A percentile compares a stretch with the other conserved stretches of the same genome.
phyloP scores from a whole-genome alignment of 2,888 invertebrate species.

The Drosophila melanocephala region DNA sequence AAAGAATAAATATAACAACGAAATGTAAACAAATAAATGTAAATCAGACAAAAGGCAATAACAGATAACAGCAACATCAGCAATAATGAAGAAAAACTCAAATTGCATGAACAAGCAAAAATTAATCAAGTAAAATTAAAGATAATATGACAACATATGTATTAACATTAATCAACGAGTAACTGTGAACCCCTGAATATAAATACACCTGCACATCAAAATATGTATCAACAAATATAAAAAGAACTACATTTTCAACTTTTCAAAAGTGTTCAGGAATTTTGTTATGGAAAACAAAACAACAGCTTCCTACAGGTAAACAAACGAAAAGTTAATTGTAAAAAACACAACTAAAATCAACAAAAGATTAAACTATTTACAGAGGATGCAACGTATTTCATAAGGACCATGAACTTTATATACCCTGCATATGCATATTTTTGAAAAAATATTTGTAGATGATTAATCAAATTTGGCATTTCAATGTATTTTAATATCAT shows the following conservation, averaged over 20 bases:
- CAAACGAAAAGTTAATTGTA: slow-evolving; percentile 29
- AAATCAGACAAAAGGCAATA: slow-evolving; percentile 42
- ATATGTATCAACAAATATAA: not conserved
- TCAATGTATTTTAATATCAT: not conserved
- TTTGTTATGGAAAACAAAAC: slow-evolving; percentile 8
- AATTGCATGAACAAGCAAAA: not conserved
- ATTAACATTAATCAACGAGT: slow-evolving; percentile 4
- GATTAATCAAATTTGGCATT: not conserved
- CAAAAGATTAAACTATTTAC: slow-evolving; percentile 20
- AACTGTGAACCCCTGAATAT: not conserved
- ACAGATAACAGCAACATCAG: slow-evolving; percentile 15
- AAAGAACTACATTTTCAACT: not conserved
- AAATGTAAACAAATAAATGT: slow-evolving; percentile 71
- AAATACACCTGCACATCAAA: not conserved
- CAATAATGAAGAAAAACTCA: slow-evolving; percentile 2
- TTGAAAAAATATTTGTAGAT: not conserved
- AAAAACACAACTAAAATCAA: slow-evolving; percentile 12
- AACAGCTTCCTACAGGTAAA: slow-evolving; percentile 30
- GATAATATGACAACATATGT: slow-evolving; percentile 12
- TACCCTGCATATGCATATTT: not conserved
- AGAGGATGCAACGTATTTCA: not conserved
- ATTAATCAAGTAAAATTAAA: not conserved
- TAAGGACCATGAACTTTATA: not conserved
- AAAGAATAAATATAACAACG: slow-evolving; percentile 37
- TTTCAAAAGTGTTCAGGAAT: not conserved